Percentiles rank a stretch among this genome's conserved stretches.
These are phyloP conservation scores for Helicolenus hilgendorfi DNA, from an alignment of 2,797 vertebrate species.

Conservation along the genomic window DNA sequence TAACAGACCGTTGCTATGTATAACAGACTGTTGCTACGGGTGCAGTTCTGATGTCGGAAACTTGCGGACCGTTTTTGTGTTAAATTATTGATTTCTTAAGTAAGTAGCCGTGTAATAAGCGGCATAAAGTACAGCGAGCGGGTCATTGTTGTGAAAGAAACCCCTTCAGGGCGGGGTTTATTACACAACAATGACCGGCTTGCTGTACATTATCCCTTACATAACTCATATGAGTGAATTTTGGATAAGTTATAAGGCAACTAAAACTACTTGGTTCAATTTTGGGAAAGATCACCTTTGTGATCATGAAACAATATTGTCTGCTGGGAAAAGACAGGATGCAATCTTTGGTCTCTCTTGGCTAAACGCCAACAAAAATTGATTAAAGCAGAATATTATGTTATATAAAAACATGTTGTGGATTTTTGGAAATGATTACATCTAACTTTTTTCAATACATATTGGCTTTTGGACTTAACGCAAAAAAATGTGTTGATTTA, in stretches of 20 bases:
- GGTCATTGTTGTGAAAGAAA: no score
- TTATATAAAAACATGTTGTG: background rate
- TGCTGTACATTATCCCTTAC: no score
- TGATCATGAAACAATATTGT: background rate
- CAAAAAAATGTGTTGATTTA: background rate
- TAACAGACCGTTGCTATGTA: no score
- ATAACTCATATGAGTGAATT: background rate
- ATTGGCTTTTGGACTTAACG: background rate
- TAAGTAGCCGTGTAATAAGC: no score
- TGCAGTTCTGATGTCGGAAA: no score
- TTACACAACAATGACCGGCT: no score
- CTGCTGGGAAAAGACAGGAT: background rate
- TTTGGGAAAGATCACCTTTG: background rate
- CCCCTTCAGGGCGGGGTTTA: no score
- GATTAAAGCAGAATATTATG: background rate
- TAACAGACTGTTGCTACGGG: accelerated
- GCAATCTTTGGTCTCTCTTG: background rate
- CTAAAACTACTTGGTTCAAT: background rate
- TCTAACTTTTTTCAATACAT: background rate
- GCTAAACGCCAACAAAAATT: background rate
- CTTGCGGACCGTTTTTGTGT: no score
- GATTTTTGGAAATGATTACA: background rate
- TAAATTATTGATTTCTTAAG: no score
- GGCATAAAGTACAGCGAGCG: accelerated
- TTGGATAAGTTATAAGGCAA: background rate